Evolutionary conservation across 1,140 invertebrate species (phyloP).

Genomic region (Rhyacophila brunnea): DNA sequence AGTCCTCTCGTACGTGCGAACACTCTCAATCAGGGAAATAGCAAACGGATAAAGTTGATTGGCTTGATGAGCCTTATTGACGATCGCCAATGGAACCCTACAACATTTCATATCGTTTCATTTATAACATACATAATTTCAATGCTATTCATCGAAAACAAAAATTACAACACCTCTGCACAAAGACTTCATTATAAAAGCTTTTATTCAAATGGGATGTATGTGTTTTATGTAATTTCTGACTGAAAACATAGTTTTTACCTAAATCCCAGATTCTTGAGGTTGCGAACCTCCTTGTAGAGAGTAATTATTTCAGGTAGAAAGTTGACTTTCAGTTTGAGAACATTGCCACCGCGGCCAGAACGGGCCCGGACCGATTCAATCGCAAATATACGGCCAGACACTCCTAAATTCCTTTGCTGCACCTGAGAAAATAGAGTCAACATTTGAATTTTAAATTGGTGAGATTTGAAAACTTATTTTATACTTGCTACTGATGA

Average conservation of each 20-base stretch:
- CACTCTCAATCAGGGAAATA: constrained; percentile 97
- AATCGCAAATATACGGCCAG: constrained; percentile 92
- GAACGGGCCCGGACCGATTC: constrained; percentile 81
- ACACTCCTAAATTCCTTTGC: constrained; percentile 89
- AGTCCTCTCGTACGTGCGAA: constrained; percentile 94
- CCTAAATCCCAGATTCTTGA: constrained; percentile 93
- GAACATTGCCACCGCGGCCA: constrained; percentile 83
- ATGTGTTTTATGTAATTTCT: no score
- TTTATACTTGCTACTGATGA: no score
- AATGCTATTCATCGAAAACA: no score
- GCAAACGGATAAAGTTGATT: constrained; percentile 99
- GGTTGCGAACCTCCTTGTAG: constrained; percentile 96
- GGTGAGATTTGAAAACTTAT: no score
- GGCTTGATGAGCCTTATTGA: constrained; percentile 98
- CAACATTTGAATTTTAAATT: background rate
- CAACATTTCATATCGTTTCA: background rate
- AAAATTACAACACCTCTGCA: no score
- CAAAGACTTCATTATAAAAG: no score
- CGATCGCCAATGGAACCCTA: constrained; percentile 93
- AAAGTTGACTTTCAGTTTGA: constrained; percentile 96
- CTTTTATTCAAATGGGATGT: no score
- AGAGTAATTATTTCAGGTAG: constrained; percentile 97
- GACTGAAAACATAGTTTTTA: no score
- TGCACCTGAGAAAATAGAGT: constrained; percentile 64
- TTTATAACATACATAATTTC: background rate